Base-by-base conservation (phyloP, 1,140 invertebrate genomes). In the Cyclina sinensis region DNA sequence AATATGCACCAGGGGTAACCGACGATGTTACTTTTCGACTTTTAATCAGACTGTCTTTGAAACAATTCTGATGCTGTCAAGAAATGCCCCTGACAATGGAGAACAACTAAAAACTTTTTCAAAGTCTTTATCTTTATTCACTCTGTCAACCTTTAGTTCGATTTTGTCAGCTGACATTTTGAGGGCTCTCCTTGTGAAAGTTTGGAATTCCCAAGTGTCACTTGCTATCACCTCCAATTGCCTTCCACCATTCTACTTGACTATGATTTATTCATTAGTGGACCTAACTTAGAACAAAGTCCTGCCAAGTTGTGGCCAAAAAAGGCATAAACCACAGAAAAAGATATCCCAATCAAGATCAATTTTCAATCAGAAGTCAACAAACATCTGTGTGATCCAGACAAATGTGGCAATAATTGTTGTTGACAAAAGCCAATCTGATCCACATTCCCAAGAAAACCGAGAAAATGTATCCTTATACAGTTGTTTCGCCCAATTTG, bases 361-460 rank as follows among this genome's bases (percentile, higher is more conserved):
- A 73, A 70, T 84, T 84, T 70, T 43, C 43, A 84, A 84, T 84
- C 65, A 73, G 51, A 48, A 84, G 39, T 18, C 39, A 84, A 84
- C 62, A 37, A 84, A 84, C 82, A 84, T 84, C 82, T 84, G 82
- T 43, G n/a, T 35, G 30, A 84, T 84, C 65, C 43, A 57, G 68
- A 84, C 54, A 81, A 81, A 78, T 78, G 74, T 51, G 46, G 27
- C 37, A 81, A 81, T 62, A 81, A 62, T 81, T 62, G 59, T 81
- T 27, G 57, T 16, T 27, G 46, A 81, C 35, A 43, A 62, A 43
- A 62, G 79, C 18, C 37, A 24, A 39, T 62, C n/a, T 65, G 51
- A 65, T 81, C 57, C 4, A 1, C 35, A 3, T 27, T 21, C 30
- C n/a, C 39, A 70, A n/a, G n/a, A n/a, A n/a, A n/a, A n/a, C n/a